Evolutionary conservation across 2,797 vertebrate genomes (phyloP), one percentile per base, ranked within the genome.

Genomic region (Apogon talboti): DNA sequence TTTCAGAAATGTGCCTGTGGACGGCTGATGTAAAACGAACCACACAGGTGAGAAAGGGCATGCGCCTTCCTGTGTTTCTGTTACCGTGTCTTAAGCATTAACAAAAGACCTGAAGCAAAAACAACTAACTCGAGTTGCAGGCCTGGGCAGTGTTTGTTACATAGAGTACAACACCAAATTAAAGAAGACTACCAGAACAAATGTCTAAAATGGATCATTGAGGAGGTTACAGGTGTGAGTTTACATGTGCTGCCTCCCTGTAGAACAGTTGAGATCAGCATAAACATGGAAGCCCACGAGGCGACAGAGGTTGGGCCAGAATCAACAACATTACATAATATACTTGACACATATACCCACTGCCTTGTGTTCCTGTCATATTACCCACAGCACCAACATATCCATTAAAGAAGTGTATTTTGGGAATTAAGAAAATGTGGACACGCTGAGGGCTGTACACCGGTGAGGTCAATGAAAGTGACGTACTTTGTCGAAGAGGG

Each of bases 401-500:
- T 2, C 2, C 18, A 51, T 41, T 10, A 61, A 3, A 19, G 37
- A 51, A 12, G 16, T 7, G 30, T 14, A 8, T 14, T 35, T 45
- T 28, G 21, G 33, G 3, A 55, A 7, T 13, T 18, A 46, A 35
- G 7, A 1, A 21, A 2, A 21, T 7, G 18, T 37, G 35, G 8
- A 54, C 30, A 24, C 11, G 38, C 6, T 11, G 0, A 13, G 33
- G 7, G 9, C 33, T 35, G 33, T 3, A 3, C 33, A 35, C 7
- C 9, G 33, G 10, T 10, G 33, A 35, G 9, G 33, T 35, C 33
- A 35, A 35, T 35, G 10, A 35, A 35, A 35, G 7, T 9, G 9
- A 70, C 81, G 76, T 93, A 99, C 98, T 95, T 99, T 98, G 91
- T 99, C 97, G 74, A 98, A 99, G 50, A 98, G 94, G 5, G 98